phyloP scores from a whole-genome alignment of 1,140 invertebrate species.

The Panulirus ornatus region DNA sequence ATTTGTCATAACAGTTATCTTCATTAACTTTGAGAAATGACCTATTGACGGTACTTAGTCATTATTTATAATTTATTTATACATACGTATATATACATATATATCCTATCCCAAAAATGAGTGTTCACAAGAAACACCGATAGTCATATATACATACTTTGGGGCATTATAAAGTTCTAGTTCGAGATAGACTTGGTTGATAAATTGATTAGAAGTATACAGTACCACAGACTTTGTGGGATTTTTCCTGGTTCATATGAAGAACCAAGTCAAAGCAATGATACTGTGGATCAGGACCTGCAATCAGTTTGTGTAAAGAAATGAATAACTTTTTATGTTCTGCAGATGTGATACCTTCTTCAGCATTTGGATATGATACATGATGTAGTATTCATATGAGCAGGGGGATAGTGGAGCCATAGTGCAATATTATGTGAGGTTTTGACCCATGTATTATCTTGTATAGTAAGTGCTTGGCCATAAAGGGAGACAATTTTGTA shows the following conservation, averaged over 20 bases:
- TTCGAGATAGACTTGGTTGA: not conserved
- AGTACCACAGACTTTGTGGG: not conserved
- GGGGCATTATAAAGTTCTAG: slow-evolving; percentile 68
- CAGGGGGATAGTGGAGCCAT: slow-evolving; percentile 10
- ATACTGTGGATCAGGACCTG: no score
- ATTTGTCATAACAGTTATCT: not conserved
- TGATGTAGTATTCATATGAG: not conserved
- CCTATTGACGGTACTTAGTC: not conserved
- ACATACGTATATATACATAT: not conserved
- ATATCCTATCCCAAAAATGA: not conserved
- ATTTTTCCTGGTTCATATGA: not conserved
- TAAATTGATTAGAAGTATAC: not conserved
- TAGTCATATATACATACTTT: slow-evolving; percentile 46
- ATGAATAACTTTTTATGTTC: not conserved
- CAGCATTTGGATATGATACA: not conserved
- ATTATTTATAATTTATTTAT: slow-evolving; percentile 3
- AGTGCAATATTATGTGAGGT: slow-evolving; percentile 36
- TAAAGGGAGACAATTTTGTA: not conserved
- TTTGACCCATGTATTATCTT: not conserved
- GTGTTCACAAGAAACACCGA: slow-evolving; percentile 30
- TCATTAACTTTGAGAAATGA: not conserved
- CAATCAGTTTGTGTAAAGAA: no score
- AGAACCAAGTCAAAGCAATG: not conserved
- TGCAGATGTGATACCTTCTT: not conserved
- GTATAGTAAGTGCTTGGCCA: not conserved